Evolutionary conservation across 2,797 vertebrate genomes (phyloP).

Genomic region (Bovichtus variegatus): DNA sequence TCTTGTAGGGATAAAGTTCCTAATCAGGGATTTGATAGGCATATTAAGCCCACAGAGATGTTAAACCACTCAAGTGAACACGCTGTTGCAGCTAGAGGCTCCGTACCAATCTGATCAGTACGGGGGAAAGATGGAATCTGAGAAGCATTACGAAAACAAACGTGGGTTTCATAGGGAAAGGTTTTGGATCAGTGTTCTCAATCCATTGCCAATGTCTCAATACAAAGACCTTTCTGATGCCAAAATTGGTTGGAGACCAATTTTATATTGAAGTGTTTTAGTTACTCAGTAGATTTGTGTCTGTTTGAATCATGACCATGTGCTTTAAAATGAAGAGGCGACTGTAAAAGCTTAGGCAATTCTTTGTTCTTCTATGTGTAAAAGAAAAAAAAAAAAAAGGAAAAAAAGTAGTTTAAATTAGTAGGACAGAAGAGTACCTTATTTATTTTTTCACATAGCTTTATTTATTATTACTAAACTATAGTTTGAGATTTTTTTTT

Average conservation of each 20-base stretch:
- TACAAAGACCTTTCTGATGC: slow-evolving; percentile 71
- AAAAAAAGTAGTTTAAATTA: slow-evolving; percentile 82
- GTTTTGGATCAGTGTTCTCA: slow-evolving; percentile 42
- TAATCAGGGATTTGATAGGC: slow-evolving; percentile 75
- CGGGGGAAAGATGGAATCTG: slow-evolving; percentile 20
- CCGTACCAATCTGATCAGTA: slow-evolving; percentile 49
- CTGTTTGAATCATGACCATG: slow-evolving; percentile 70
- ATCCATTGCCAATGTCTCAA: slow-evolving; percentile 61
- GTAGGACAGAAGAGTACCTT: slow-evolving; percentile 85
- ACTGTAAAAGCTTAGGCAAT: slow-evolving; percentile 77
- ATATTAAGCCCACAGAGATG: slow-evolving; percentile 69
- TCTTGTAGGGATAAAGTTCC: slow-evolving; percentile 71
- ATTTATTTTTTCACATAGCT: slow-evolving; percentile 92
- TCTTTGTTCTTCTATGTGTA: slow-evolving; percentile 81
- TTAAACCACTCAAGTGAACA: slow-evolving; percentile 78
- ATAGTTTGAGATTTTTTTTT: slow-evolving; percentile 77
- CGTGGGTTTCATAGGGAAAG: slow-evolving; percentile 28
- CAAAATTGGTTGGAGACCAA: slow-evolving; percentile 73
- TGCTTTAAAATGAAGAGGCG: slow-evolving; percentile 81
- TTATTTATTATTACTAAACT: slow-evolving; percentile 90
- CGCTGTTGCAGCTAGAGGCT: slow-evolving; percentile 56
- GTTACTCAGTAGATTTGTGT: slow-evolving; percentile 68
- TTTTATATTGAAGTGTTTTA: slow-evolving; percentile 71
- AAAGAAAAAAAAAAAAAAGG: slow-evolving; percentile 61
- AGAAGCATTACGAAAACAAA: slow-evolving; percentile 51